Base-by-base conservation (phyloP, 2,113 vertebrate species). In the Cyprinodon brontotheroides region DNA sequence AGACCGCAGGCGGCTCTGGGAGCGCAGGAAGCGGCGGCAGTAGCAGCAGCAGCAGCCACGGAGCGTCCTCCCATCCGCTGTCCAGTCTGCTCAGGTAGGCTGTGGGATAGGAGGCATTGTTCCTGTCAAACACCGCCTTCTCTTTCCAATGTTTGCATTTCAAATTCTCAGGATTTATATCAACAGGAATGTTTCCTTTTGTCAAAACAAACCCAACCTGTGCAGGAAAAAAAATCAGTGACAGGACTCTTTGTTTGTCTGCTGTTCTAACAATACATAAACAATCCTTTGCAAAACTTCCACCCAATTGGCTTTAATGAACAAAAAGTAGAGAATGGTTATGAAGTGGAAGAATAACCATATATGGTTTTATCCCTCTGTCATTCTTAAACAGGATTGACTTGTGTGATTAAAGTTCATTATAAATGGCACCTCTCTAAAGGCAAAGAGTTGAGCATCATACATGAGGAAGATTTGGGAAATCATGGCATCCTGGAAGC, bases 31-130 rank as follows among this genome's bases (percentile, higher is more conserved):
- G 94, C 12, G 83, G 93, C 72, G 89, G 90, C 78, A 89, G 91
- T 40, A 81, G 94, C 53, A 88, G 93, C 77, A 88, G 91, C 39
- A 82, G 94, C 59, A 88, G 93, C 0, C 89, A 95, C 93, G 87
- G 92, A 60, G 88, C 87, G 85, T 93, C 93, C 67, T 95, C 95
- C 74, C 96, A 97, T 78, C 88, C 97, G 12, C 96, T 98, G 77
- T 97, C 97, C 92, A 98, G 96, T 70, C 92, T 98, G 17, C 96
- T 98, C 92, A 98, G 97, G 97, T 97, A 92, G 62, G 79, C 15
- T 75, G 47, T 2, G 74, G 72, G 61, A 63, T 10, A 59, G 61
- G 68, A 59, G 29, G 39, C 67, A 4, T 3, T 37, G 13, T 41
- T 63, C 41, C 38, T 37, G 22, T 59, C 65, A 6, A 13, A 75